Percentiles rank a stretch among this genome's conserved stretches.
These are phyloP conservation scores for Diarsia mendica DNA, from an alignment of 2,888 invertebrate genomes.

Conservation along the genomic window DNA sequence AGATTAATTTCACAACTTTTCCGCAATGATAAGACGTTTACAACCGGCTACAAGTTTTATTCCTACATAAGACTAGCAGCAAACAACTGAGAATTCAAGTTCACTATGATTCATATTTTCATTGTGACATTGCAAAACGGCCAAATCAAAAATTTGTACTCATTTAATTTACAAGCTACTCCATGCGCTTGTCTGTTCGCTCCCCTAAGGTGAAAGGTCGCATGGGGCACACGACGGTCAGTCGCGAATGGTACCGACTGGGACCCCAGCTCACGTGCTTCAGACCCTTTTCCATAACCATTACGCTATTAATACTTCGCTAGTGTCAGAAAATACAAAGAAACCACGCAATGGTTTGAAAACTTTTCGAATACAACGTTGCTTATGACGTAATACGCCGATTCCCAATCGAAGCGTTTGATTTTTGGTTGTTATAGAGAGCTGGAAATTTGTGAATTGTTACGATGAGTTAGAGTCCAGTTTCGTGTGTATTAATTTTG, in stretches of 20 bases:
- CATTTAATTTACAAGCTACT: slow-evolving; percentile 60
- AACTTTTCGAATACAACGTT: slow-evolving; percentile 32
- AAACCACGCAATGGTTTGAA: slow-evolving; percentile 51
- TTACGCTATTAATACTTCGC: slow-evolving; percentile 22
- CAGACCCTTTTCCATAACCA: slow-evolving; percentile 27
- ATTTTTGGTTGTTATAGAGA: slow-evolving; percentile 26
- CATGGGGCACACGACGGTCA: slow-evolving; percentile 87
- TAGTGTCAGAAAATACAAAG: slow-evolving; percentile 30
- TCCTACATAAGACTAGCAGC: slow-evolving; percentile 21
- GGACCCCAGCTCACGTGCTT: slow-evolving; percentile 71
- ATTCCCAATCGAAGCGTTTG: slow-evolving; percentile 38
- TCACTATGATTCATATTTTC: slow-evolving; percentile 34
- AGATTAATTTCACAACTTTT: slow-evolving; percentile 52
- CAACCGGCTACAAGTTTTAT: slow-evolving; percentile 23
- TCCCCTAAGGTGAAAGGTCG: slow-evolving; percentile 89
- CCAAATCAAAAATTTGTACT: neutral
- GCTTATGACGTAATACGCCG: slow-evolving; percentile 30
- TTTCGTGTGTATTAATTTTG: slow-evolving; percentile 30
- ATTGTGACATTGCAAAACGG: slow-evolving; percentile 8
- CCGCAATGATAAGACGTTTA: slow-evolving; percentile 59
- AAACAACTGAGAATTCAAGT: slow-evolving; percentile 39
- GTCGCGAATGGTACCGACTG: slow-evolving; percentile 86
- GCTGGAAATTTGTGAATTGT: slow-evolving; percentile 18
- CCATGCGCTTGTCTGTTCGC: slow-evolving; percentile 69
- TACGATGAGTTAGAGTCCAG: slow-evolving; percentile 20